These are phyloP conservation scores for Mobula hypostoma DNA, from an alignment of 2,113 vertebrate species.

Conservation along the genomic window DNA sequence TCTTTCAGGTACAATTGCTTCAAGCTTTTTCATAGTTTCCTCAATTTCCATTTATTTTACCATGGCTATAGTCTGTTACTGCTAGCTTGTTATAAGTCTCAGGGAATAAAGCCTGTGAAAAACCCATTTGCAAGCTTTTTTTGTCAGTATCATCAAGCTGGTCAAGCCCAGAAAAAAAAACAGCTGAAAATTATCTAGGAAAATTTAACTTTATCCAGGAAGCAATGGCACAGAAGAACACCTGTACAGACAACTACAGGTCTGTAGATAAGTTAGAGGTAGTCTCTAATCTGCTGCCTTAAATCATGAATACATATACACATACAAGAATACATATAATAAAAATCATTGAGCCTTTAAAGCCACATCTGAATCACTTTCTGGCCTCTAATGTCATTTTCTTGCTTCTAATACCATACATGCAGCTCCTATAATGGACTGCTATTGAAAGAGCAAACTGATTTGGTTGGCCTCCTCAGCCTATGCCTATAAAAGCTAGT, in stretches of 20 bases:
- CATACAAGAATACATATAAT: not conserved
- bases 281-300: not conserved
- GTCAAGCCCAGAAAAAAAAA: not conserved
- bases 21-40: not conserved
- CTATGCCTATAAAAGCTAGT: not conserved
- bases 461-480: not conserved
- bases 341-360: not conserved
- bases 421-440: not conserved
- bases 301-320: not conserved
- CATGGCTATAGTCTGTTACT: not conserved
- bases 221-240: not conserved
- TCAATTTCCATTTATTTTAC: not conserved
- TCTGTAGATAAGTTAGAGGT: not conserved
- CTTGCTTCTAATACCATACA: not conserved
- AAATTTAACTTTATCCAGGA: not conserved
- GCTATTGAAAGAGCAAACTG: not conserved
- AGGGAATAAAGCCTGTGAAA: not conserved
- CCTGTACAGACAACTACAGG: not conserved
- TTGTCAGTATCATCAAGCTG: not conserved
- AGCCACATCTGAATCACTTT: not conserved
- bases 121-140: not conserved
- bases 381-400: not conserved
- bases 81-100: not conserved
- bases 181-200: not conserved
- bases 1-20: not conserved